These are phyloP conservation scores for Lasiurus borealis DNA, from an alignment of 2,113 vertebrate species.

Conservation along the genomic window DNA sequence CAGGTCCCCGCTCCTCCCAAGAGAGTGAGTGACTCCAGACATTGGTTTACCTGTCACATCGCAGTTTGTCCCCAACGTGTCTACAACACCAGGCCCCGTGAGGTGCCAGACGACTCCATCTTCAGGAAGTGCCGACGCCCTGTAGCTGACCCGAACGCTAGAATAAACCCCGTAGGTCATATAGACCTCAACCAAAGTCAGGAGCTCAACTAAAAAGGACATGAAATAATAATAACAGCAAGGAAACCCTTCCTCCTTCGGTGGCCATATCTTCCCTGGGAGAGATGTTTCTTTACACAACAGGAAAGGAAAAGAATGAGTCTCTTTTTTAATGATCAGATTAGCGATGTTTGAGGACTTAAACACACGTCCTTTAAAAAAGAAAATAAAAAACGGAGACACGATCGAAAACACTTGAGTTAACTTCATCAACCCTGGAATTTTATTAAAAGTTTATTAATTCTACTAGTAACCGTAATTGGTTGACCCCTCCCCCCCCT, in stretches of 20 bases:
- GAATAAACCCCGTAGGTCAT: too few relatives aligned
- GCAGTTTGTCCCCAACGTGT: too few relatives aligned
- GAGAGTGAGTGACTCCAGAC: too few relatives aligned
- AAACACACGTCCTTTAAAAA: not conserved
- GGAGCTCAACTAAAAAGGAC: not conserved
- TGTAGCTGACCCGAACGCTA: too few relatives aligned
- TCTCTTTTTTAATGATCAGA: not conserved
- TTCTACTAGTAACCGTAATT: not conserved
- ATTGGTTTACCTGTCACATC: too few relatives aligned
- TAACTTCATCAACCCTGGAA: not conserved
- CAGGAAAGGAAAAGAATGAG: not conserved
- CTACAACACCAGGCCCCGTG: too few relatives aligned
- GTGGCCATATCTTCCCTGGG: not conserved
- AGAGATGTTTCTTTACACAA: not conserved
- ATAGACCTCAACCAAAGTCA: not conserved
- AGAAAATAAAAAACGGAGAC: not conserved
- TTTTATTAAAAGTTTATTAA: not conserved
- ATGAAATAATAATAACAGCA: not conserved
- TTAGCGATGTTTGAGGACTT: not conserved
- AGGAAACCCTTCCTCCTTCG: not conserved
- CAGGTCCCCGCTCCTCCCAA: too few relatives aligned
- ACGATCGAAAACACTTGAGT: not conserved
- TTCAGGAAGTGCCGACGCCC: too few relatives aligned
- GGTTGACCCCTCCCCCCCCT: rapidly evolving
- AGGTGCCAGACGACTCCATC: too few relatives aligned